Conservation (phyloP, 2,888 invertebrate genomes). For the Euspilapteryx auroguttella region DNA sequence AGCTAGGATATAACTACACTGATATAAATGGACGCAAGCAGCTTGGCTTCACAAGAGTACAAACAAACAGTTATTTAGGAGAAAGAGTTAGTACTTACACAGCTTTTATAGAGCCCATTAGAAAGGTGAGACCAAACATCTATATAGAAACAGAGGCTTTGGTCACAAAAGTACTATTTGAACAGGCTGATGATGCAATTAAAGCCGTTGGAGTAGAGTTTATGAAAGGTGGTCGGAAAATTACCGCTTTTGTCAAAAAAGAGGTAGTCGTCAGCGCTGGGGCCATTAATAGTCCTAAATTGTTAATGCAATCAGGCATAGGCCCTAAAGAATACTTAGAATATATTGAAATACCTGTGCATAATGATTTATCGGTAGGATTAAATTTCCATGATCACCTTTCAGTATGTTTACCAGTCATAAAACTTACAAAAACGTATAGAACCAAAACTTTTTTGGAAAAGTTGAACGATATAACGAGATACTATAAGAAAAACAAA, state of each 20-base stretch:
- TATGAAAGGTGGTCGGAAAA: slow-evolving; percentile 40
- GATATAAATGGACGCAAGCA: slow-evolving; percentile 46
- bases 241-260: slow-evolving; percentile 22
- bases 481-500: slow-evolving; percentile 34
- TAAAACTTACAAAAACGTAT: slow-evolving; percentile 31
- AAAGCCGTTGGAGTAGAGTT: slow-evolving; percentile 32
- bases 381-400: slow-evolving; percentile 50
- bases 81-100: slow-evolving; percentile 47
- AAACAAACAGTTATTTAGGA: slow-evolving; percentile 43
- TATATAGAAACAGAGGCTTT: slow-evolving; percentile 35
- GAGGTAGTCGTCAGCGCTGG: slow-evolving; percentile 46
- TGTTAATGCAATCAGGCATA: slow-evolving; percentile 47
- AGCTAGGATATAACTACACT: slow-evolving; percentile 45
- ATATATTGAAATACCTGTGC: slow-evolving; percentile 31
- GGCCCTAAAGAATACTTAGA: slow-evolving; percentile 47
- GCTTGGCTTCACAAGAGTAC: slow-evolving; percentile 45
- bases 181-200: slow-evolving; percentile 17
- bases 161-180: slow-evolving; percentile 35
- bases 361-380: slow-evolving; percentile 39
- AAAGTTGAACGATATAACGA: slow-evolving; percentile 41
- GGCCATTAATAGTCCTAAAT: slow-evolving; percentile 41
- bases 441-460: slow-evolving; percentile 33
- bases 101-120: slow-evolving; percentile 44
- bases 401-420: slow-evolving; percentile 42
- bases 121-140: slow-evolving; percentile 32